Evolutionary conservation across 2,888 invertebrate species (phyloP).

Genomic region (Chaitophorus viminalis): DNA sequence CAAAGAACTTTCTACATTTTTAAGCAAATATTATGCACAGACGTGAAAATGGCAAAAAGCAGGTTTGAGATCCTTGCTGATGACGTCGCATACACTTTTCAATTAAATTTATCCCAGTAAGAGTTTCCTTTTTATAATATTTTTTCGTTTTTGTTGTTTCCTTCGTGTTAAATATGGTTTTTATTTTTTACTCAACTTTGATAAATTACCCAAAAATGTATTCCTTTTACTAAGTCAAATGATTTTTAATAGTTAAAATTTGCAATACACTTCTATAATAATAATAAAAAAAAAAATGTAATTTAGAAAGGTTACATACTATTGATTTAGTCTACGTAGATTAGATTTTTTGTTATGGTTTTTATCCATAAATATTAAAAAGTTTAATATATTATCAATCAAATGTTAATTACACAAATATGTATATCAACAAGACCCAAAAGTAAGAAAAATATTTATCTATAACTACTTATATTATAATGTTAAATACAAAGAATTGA

Average conservation of each 20-base stretch:
- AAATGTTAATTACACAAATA: not conserved
- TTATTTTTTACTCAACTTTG: conserved; percentile 34
- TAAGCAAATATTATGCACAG: conserved; percentile 28
- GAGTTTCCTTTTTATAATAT: not conserved
- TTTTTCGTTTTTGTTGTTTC: not conserved
- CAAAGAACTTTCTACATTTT: not conserved
- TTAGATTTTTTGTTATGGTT: not conserved
- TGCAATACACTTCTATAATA: not conserved
- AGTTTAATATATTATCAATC: not conserved
- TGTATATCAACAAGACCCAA: too few species aligned
- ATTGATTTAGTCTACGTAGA: not conserved
- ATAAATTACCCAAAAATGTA: conserved; percentile 6
- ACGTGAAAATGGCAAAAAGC: conserved; percentile 12
- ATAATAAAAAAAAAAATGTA: not conserved
- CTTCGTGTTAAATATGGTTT: conserved; percentile 7
- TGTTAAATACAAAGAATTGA: too few species aligned
- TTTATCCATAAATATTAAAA: not conserved
- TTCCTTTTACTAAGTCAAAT: not conserved
- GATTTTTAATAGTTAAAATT: not conserved
- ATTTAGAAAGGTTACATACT: conserved; percentile 7
- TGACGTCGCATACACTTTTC: conserved; percentile 35
- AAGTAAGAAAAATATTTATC: too few species aligned
- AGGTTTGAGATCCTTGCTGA: conserved; percentile 9
- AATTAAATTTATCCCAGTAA: conserved; percentile 19
- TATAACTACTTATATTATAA: too few species aligned